phyloP scores from a whole-genome alignment of 2,797 vertebrate genomes.

The Leptatherina wallacei region DNA sequence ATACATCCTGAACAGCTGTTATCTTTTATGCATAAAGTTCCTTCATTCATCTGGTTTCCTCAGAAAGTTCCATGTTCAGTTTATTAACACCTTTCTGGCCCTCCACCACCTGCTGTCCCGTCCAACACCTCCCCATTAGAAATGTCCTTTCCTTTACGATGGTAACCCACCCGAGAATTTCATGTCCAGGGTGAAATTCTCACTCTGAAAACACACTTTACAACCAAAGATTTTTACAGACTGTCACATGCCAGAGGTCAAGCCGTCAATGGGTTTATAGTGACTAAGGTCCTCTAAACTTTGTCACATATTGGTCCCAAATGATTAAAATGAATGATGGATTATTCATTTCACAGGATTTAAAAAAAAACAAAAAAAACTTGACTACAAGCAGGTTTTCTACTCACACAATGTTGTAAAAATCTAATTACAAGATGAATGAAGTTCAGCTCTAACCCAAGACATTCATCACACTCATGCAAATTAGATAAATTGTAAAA shows the following conservation, averaged over 20 bases:
- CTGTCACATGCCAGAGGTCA: constrained; percentile 44
- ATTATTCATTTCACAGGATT: constrained; percentile 26
- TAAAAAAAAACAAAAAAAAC: neutral
- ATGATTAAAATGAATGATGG: constrained; percentile 36
- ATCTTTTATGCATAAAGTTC: neutral
- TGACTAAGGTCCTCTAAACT: constrained; percentile 60
- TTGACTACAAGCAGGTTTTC: neutral
- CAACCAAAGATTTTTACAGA: constrained; percentile 47
- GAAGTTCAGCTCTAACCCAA: neutral
- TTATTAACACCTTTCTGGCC: constrained; percentile 24
- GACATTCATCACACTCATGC: neutral
- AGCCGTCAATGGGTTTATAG: constrained; percentile 42
- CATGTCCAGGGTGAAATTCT: constrained; percentile 4
- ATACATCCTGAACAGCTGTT: constrained; percentile 1
- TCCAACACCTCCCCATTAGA: constrained; percentile 30
- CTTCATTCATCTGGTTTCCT: constrained; percentile 26
- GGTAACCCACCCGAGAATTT: constrained; percentile 40
- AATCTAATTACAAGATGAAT: neutral
- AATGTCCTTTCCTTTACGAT: constrained; percentile 1
- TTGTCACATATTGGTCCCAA: constrained; percentile 61
- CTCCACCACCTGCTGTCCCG: constrained; percentile 2
- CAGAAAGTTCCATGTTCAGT: constrained; percentile 29
- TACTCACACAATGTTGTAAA: neutral
- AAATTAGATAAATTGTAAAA: neutral
- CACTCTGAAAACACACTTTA: constrained; percentile 33